Conservation (phyloP, 2,113 vertebrate species). For the Nothocercus julius region DNA sequence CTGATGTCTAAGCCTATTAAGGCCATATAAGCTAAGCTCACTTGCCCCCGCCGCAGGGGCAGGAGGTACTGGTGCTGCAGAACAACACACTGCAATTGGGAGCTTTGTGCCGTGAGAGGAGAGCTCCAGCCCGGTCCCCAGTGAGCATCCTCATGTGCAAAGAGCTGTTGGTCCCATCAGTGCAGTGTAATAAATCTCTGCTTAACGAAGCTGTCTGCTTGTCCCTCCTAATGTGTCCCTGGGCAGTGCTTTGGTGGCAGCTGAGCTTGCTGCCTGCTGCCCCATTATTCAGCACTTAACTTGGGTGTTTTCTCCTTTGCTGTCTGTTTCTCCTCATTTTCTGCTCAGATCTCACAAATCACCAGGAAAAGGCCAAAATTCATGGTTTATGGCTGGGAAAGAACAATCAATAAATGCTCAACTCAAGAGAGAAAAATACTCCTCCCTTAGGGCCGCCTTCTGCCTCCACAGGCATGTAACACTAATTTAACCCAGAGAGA, state of each 20-base stretch:
- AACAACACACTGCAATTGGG: fast-evolving
- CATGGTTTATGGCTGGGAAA: conserved; percentile 9
- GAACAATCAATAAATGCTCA: conserved; percentile 26
- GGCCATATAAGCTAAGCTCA: neutral
- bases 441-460: neutral
- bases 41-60: neutral
- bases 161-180: neutral
- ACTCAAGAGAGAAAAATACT: neutral
- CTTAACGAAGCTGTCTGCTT: neutral
- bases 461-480: neutral
- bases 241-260: neutral
- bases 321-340: neutral
- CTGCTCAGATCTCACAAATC: neutral
- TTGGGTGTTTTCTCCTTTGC: neutral
- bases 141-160: neutral
- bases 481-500: neutral
- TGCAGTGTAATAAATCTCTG: conserved; percentile 3
- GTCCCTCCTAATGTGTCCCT: neutral
- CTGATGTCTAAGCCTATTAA: neutral
- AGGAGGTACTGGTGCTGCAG: neutral
- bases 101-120: fast-evolving
- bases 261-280: neutral
- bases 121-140: neutral
- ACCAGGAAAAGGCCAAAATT: neutral
- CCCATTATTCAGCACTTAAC: neutral